Conservation (phyloP, 2,113 vertebrate species). For the Apus apus region DNA sequence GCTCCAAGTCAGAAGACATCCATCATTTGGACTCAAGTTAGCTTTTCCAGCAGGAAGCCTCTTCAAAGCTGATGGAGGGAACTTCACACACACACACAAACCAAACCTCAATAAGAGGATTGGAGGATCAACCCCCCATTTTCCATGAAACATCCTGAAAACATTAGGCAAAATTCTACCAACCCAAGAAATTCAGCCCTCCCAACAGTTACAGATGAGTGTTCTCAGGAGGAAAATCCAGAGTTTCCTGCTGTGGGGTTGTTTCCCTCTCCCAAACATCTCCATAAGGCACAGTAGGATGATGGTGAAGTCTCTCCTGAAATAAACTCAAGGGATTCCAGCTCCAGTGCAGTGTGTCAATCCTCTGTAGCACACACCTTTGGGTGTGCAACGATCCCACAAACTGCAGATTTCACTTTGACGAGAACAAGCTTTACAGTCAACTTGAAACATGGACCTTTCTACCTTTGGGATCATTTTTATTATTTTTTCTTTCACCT, state of each 20-base stretch:
- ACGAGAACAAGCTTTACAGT: neutral
- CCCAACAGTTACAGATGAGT: no score
- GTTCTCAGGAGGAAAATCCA: neutral
- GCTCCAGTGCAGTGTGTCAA: neutral
- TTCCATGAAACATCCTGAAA: neutral
- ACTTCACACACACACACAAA: neutral
- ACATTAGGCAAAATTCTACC: neutral
- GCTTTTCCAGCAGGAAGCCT: neutral
- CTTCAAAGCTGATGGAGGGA: neutral
- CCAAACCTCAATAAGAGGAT: neutral
- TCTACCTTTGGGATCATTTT: neutral
- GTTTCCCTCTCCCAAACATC: neutral
- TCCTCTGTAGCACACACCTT: neutral
- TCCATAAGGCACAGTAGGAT: neutral
- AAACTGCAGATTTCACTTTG: rapidly evolving
- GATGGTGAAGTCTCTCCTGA: neutral
- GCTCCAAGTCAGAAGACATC: neutral
- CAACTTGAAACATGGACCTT: neutral
- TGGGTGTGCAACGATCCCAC: neutral
- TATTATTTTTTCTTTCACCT: neutral
- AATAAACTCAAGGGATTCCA: neutral
- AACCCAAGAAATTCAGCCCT: neutral
- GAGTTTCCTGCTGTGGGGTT: neutral
- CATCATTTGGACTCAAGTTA: neutral
- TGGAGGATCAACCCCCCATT: neutral